phyloP scores from a whole-genome alignment of 2,888 invertebrate genomes.

The Polietes domitor region DNA sequence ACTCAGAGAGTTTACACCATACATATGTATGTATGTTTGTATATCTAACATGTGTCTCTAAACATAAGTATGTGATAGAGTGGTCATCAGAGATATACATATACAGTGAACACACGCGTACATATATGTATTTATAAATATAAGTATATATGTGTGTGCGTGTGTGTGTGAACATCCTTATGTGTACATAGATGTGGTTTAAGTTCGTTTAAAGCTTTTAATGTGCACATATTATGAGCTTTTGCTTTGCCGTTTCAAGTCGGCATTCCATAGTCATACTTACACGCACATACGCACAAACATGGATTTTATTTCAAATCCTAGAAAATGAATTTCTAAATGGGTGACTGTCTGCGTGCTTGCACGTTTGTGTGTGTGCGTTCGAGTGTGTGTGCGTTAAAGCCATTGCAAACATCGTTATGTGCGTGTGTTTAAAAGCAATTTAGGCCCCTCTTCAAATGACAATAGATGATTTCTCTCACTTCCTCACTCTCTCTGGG shows the following conservation, averaged over 20 bases:
- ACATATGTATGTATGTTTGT: not conserved
- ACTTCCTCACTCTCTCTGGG: no score
- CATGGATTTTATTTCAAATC: constrained; percentile 55
- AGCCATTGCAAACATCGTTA: not conserved
- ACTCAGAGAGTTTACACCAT: not conserved
- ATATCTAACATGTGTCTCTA: constrained; percentile 1
- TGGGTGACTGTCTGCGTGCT: constrained; percentile 12
- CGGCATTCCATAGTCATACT: not conserved
- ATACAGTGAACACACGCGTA: not conserved
- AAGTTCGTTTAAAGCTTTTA: constrained; percentile 52
- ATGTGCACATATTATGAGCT: constrained; percentile 49
- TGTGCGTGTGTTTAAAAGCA: constrained; percentile 29
- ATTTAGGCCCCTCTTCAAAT: constrained; percentile 18
- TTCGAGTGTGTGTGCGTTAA: constrained; percentile 11
- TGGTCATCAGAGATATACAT: constrained; percentile 23
- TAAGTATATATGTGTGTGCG: not conserved
- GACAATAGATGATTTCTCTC: not conserved
- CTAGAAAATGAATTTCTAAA: constrained; percentile 60
- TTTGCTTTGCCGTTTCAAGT: constrained; percentile 23
- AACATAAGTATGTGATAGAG: constrained; percentile 27
- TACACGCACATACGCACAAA: constrained; percentile 2
- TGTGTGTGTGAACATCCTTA: not conserved
- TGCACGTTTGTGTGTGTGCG: constrained; percentile 22
- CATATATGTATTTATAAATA: not conserved
- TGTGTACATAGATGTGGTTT: constrained; percentile 13